A percentile compares a stretch with the other conserved stretches of the same genome.
Conservation (phyloP, 1,140 invertebrate genomes). For the Onthophagus taurus region DNA sequence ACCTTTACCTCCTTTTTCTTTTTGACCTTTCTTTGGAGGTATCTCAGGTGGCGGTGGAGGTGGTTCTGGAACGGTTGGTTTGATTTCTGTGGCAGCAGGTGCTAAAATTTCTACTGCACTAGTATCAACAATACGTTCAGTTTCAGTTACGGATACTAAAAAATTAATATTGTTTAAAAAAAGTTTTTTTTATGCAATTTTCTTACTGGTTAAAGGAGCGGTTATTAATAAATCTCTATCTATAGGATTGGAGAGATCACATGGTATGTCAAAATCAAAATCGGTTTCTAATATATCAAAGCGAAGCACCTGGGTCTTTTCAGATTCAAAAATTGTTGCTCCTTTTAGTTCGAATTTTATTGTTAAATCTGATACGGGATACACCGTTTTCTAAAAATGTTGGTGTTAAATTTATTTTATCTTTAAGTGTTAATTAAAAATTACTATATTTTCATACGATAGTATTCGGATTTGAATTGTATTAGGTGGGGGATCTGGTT, state of each 20-base stretch:
- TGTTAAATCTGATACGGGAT: conserved; percentile 19
- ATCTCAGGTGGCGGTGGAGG: not conserved
- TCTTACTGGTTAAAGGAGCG: conserved; percentile 6
- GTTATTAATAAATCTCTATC: conserved; percentile 18
- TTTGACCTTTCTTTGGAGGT: conserved; percentile 7
- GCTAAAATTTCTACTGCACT: not conserved
- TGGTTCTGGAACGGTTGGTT: not conserved
- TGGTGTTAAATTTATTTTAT: too few species aligned
- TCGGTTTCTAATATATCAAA: conserved; percentile 16
- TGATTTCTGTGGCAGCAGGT: not conserved
- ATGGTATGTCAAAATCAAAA: conserved; percentile 15
- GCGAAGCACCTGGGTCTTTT: conserved; percentile 13
- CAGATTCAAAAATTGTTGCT: conserved; percentile 14
- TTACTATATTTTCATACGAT: too few species aligned
- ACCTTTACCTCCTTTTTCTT: not conserved
- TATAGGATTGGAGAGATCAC: conserved; percentile 14
- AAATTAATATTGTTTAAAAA: not conserved
- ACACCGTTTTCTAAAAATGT: conserved; percentile 15
- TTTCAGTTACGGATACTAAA: conserved; percentile 9
- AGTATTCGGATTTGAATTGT: too few species aligned
- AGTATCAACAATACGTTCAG: not conserved
- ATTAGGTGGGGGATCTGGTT: too few species aligned
- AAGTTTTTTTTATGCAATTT: not conserved
- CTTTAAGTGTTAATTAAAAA: too few species aligned
- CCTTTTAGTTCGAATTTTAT: conserved; percentile 14